Evolutionary conservation across 1,140 invertebrate species (phyloP).

Genomic region (Bombus superbus): DNA sequence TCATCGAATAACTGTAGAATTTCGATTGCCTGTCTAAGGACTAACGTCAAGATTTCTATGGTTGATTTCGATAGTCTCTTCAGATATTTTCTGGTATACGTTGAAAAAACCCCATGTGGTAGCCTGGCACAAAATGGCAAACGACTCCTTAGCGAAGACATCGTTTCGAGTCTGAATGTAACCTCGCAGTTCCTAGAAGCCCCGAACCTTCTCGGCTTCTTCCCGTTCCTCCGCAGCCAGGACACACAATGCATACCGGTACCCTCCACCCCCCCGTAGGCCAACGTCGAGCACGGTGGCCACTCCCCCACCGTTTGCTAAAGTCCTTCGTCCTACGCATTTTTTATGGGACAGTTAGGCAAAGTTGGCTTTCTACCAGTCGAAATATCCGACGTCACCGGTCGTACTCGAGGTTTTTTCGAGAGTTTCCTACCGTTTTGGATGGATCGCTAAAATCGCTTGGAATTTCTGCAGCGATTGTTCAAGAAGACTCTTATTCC

Average conservation of each 20-base stretch:
- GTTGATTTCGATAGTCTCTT: neutral
- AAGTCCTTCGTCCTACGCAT: conserved; percentile 58
- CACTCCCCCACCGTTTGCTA: conserved; percentile 31
- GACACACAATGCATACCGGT: conserved; percentile 71
- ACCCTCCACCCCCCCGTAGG: conserved; percentile 6
- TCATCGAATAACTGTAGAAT: neutral
- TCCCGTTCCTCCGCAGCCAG: neutral
- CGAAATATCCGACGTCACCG: neutral
- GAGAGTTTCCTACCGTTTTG: neutral
- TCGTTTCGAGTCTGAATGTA: conserved; percentile 63
- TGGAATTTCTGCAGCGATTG: neutral
- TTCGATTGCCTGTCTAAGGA: neutral
- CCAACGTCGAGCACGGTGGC: neutral
- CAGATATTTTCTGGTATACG: conserved; percentile 47
- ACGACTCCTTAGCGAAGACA: conserved; percentile 18
- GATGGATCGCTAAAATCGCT: neutral
- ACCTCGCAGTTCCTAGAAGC: conserved; percentile 68
- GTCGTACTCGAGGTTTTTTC: neutral
- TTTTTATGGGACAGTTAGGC: conserved; percentile 54
- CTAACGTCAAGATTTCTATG: neutral
- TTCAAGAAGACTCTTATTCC: neutral
- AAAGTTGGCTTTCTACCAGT: conserved; percentile 30
- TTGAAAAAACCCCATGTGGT: conserved; percentile 61
- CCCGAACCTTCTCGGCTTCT: conserved; percentile 49
- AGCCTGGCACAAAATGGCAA: conserved; percentile 34